Evolutionary conservation across 2,888 invertebrate genomes (phyloP).

Genomic region (Protodeltote pygarga): DNA sequence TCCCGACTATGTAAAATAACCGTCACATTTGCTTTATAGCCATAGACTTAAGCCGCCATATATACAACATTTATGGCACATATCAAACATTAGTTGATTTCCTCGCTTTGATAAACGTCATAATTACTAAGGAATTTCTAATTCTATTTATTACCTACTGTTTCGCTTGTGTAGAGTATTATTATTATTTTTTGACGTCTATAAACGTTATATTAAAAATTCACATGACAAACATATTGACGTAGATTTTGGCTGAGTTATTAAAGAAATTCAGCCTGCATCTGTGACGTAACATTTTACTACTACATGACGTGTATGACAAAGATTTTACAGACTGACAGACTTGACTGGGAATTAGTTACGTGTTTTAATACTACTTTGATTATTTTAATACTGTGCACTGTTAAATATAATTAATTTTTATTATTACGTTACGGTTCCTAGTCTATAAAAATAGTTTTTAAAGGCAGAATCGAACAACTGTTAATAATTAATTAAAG

Average conservation of each 20-base stretch:
- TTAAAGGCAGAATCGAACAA: constrained; percentile 12
- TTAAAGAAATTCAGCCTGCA: not conserved
- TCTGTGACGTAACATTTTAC: not conserved
- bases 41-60: no score
- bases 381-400: constrained; percentile 10
- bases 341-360: constrained; percentile 12
- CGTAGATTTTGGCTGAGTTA: no score
- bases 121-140: no score
- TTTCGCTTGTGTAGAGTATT: no score
- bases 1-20: no score
- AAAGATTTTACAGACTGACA: constrained; percentile 12
- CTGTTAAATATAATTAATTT: constrained; percentile 1
- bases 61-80: no score
- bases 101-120: no score
- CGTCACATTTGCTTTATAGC: not conserved
- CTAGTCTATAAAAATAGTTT: constrained; percentile 17
- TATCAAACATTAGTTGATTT: no score
- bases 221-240: no score
- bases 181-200: no score
- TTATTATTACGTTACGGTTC: constrained; percentile 2
- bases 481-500: not conserved
- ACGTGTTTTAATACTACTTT: not conserved
- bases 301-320: not conserved
- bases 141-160: no score
- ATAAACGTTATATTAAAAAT: no score